Conservation (phyloP, 2,113 vertebrate species). For the Odocoileus virginianus region DNA sequence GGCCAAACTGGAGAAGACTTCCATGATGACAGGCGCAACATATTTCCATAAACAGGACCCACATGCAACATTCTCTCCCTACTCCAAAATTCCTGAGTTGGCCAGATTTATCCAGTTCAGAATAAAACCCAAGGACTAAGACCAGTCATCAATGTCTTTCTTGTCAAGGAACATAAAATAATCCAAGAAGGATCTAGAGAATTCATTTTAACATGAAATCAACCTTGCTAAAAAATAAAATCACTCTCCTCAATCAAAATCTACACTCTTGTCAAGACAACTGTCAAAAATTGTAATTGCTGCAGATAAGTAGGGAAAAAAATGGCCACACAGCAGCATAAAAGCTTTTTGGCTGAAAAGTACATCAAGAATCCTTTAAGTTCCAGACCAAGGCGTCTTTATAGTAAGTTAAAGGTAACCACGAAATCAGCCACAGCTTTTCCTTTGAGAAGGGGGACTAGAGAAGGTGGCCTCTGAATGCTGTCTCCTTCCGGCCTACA, state of each 20-base stretch:
- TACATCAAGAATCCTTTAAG: conserved; percentile 3
- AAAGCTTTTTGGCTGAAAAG: neutral
- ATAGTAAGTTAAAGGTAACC: conserved; percentile 17
- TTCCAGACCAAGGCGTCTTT: neutral
- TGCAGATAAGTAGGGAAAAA: conserved; percentile 21
- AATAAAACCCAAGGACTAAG: conserved; percentile 25
- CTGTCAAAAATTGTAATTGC: conserved; percentile 28
- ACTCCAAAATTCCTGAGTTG: neutral
- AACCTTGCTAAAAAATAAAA: conserved; percentile 17
- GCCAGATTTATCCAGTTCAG: neutral
- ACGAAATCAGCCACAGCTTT: neutral
- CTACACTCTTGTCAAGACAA: conserved; percentile 2
- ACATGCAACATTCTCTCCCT: neutral
- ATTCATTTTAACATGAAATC: conserved; percentile 31
- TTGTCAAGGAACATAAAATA: conserved; percentile 15
- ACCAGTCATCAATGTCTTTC: neutral
- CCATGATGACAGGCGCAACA: neutral
- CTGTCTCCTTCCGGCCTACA: neutral
- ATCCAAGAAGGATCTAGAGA: conserved; percentile 18
- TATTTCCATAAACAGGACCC: neutral
- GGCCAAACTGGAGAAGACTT: neutral
- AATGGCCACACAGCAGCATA: neutral
- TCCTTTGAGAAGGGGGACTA: neutral
- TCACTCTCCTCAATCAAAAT: neutral
- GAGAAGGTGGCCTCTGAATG: neutral